These are phyloP conservation scores for Actias luna DNA, from an alignment of 2,888 invertebrate genomes.

Conservation along the genomic window DNA sequence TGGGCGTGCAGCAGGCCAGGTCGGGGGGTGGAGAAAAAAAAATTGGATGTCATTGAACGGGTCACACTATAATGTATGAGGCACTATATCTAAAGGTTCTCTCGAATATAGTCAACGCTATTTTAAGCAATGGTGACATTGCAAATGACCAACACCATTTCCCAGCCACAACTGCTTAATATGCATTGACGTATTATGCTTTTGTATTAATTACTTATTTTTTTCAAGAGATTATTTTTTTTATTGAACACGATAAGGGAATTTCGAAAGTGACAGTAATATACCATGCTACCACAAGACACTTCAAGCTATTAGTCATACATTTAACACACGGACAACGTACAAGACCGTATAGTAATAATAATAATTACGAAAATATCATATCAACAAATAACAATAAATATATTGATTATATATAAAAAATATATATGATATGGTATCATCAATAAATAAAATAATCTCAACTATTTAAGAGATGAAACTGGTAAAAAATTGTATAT, in stretches of 20 bases:
- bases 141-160: not conserved
- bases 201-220: conserved; percentile 40
- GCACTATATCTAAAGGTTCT: conserved; percentile 62
- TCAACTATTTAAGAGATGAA: conserved; percentile 47
- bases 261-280: conserved; percentile 33
- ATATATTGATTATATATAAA: conserved; percentile 6
- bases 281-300: conserved; percentile 67
- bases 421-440: conserved; percentile 23
- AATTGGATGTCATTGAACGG: conserved; percentile 80
- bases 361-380: conserved; percentile 28
- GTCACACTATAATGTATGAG: conserved; percentile 66
- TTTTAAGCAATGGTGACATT: conserved; percentile 47
- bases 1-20: conserved; percentile 78
- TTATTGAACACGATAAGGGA: conserved; percentile 48
- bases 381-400: conserved; percentile 29
- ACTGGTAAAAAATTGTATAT: conserved; percentile 41
- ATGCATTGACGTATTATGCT: conserved; percentile 72
- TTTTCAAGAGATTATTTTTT: conserved; percentile 69
- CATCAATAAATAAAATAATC: conserved; percentile 75
- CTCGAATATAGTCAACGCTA: conserved; percentile 30
- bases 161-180: conserved; percentile 52
- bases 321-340: conserved; percentile 64
- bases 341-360: conserved; percentile 31
- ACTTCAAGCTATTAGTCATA: conserved; percentile 70
- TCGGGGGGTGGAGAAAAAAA: conserved; percentile 74